Percentiles rank a stretch among this genome's conserved stretches.
These are phyloP conservation scores for Oxystoma pomonae DNA, from an alignment of 2,888 invertebrate species.

Conservation along the genomic window DNA sequence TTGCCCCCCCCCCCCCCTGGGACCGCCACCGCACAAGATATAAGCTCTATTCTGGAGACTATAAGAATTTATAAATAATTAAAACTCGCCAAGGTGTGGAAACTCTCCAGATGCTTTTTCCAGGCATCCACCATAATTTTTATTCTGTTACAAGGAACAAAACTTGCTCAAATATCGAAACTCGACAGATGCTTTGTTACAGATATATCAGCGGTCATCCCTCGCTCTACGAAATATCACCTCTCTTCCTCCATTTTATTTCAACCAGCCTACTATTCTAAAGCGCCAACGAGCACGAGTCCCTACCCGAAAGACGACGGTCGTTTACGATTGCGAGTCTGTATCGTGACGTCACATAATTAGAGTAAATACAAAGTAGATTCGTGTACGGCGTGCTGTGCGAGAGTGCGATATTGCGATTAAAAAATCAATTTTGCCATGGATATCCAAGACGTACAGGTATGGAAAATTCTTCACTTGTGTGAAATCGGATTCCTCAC, in stretches of 20 bases:
- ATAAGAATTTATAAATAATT: too few species aligned
- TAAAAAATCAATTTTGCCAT: slow-evolving; percentile 38
- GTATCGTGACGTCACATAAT: slow-evolving; percentile 65
- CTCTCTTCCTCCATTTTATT: slow-evolving; percentile 33
- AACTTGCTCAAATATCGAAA: too few species aligned
- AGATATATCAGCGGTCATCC: neutral
- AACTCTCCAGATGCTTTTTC: too few species aligned
- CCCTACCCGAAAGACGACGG: slow-evolving; percentile 38
- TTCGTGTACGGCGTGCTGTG: slow-evolving; percentile 60
- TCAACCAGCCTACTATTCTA: slow-evolving; percentile 16
- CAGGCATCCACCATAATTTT: too few species aligned
- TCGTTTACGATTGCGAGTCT: slow-evolving; percentile 42
- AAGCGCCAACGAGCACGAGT: slow-evolving; percentile 40
- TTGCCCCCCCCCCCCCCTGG: too few species aligned
- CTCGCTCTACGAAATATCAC: neutral
- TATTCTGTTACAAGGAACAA: too few species aligned
- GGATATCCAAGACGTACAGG: slow-evolving; percentile 50
- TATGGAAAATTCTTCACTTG: slow-evolving; percentile 36
- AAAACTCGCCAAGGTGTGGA: too few species aligned
- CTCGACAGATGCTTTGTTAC: too few species aligned
- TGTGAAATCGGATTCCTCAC: slow-evolving; percentile 28
- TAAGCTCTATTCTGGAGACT: too few species aligned
- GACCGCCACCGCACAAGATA: too few species aligned
- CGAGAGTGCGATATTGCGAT: slow-evolving; percentile 41
- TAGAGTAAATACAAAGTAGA: slow-evolving; percentile 68